phyloP scores from a whole-genome alignment of 1,140 invertebrate genomes.

The Apis cerana region DNA sequence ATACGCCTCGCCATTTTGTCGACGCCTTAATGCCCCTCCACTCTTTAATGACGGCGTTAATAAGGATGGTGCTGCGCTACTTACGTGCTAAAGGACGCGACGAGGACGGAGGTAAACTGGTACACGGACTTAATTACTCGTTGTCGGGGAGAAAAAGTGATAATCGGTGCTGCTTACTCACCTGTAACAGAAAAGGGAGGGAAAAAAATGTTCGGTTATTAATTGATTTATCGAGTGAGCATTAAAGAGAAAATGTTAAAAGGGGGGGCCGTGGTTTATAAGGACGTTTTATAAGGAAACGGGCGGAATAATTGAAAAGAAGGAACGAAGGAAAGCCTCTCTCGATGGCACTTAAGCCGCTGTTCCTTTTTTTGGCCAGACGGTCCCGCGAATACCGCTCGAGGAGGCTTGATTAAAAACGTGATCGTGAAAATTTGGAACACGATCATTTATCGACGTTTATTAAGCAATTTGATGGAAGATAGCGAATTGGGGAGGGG shows the following conservation, averaged over 20 bases:
- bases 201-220: slow-evolving; percentile 30
- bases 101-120: slow-evolving; percentile 30
- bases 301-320: slow-evolving; percentile 32
- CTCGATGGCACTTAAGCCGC: slow-evolving; percentile 16
- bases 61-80: slow-evolving; percentile 45
- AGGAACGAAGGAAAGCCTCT: slow-evolving; percentile 2
- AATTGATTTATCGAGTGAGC: slow-evolving; percentile 52
- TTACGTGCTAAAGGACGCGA: slow-evolving; percentile 38
- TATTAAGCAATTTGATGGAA: neutral
- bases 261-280: neutral
- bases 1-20: slow-evolving; percentile 29
- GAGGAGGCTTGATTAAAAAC: neutral
- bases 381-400: neutral
- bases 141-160: slow-evolving; percentile 42
- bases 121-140: slow-evolving; percentile 66
- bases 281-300: neutral
- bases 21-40: slow-evolving; percentile 37
- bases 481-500: neutral
- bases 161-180: slow-evolving; percentile 60
- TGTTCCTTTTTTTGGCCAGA: neutral
- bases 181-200: slow-evolving; percentile 61
- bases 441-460: neutral
- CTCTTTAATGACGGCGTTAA: slow-evolving; percentile 68
- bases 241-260: too few relatives aligned
- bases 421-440: slow-evolving; percentile 2